Percentiles rank a stretch among this genome's conserved stretches.
These are phyloP conservation scores for Drosophila ogumai DNA, from an alignment of 1,140 invertebrate species.

Conservation along the genomic window DNA sequence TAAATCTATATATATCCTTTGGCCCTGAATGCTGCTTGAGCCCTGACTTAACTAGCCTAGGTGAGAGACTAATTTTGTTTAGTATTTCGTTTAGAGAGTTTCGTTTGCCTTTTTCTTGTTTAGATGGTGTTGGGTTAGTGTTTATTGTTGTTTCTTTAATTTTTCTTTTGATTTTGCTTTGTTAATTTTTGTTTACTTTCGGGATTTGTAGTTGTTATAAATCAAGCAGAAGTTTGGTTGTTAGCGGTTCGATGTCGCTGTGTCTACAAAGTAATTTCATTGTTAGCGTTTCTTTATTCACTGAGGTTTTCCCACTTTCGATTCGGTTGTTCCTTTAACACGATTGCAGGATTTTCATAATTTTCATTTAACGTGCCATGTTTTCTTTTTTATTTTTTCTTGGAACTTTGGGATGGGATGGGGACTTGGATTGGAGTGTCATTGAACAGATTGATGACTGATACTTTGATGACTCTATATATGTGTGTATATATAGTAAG, in stretches of 20 bases:
- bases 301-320: slow-evolving; percentile 34
- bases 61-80: slow-evolving; percentile 41
- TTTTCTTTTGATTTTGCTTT: slow-evolving; percentile 36
- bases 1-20: slow-evolving; percentile 6
- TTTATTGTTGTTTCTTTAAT: slow-evolving; percentile 40
- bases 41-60: slow-evolving; percentile 44
- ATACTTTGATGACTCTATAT: slow-evolving; percentile 39
- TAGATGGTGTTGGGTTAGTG: slow-evolving; percentile 32
- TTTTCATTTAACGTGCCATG: slow-evolving; percentile 70
- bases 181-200: slow-evolving; percentile 35
- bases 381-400: slow-evolving; percentile 45
- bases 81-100: slow-evolving; percentile 38
- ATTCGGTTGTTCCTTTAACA: slow-evolving; percentile 23
- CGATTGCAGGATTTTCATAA: slow-evolving; percentile 42
- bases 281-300: slow-evolving; percentile 40
- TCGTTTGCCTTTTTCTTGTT: slow-evolving; percentile 38
- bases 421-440: slow-evolving; percentile 9
- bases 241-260: slow-evolving; percentile 44
- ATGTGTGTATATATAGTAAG: slow-evolving; percentile 14
- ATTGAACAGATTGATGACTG: slow-evolving; percentile 32
- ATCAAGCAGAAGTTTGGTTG: slow-evolving; percentile 52
- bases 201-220: slow-evolving; percentile 38
- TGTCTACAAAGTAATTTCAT: slow-evolving; percentile 38
- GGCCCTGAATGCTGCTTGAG: slow-evolving; percentile 15
- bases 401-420: slow-evolving; percentile 23